Conservation (phyloP, 2,888 invertebrate genomes). For the Drosophila tanythrix region DNA sequence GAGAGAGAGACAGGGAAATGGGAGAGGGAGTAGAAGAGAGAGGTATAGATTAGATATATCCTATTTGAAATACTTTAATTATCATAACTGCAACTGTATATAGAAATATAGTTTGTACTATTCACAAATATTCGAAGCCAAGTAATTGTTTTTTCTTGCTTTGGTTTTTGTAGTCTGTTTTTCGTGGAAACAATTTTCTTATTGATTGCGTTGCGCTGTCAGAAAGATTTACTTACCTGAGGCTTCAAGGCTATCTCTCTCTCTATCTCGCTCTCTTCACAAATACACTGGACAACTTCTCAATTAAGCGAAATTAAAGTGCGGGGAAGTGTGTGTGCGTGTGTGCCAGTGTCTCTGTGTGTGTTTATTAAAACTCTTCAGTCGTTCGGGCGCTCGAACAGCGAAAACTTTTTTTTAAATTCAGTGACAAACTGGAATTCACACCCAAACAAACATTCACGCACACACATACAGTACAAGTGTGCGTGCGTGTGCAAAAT, state of each 20-base stretch:
- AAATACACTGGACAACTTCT: conserved; percentile 57
- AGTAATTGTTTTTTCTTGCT: background rate
- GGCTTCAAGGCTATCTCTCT: background rate
- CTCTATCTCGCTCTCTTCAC: background rate
- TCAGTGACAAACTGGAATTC: conserved; percentile 63
- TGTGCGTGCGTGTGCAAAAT: conserved; percentile 64
- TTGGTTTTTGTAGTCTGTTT: conserved; percentile 3
- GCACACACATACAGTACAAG: conserved; percentile 39
- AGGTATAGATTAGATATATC: background rate
- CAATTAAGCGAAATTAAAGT: conserved; percentile 71
- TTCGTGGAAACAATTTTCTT: conserved; percentile 52
- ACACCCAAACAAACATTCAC: conserved; percentile 42
- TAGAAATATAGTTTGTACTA: background rate
- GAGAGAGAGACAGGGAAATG: background rate
- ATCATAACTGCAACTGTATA: background rate
- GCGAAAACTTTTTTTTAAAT: conserved; percentile 65
- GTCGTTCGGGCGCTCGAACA: conserved; percentile 64
- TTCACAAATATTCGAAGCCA: background rate
- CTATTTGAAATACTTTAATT: background rate
- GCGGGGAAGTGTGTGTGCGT: background rate
- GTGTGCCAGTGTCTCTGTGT: background rate
- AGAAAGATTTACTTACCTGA: conserved; percentile 25
- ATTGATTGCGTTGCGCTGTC: conserved; percentile 52
- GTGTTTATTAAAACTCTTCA: conserved; percentile 32
- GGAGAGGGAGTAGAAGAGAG: background rate